Conservation (phyloP, 2,888 invertebrate genomes). For the Rhingia campestris region DNA sequence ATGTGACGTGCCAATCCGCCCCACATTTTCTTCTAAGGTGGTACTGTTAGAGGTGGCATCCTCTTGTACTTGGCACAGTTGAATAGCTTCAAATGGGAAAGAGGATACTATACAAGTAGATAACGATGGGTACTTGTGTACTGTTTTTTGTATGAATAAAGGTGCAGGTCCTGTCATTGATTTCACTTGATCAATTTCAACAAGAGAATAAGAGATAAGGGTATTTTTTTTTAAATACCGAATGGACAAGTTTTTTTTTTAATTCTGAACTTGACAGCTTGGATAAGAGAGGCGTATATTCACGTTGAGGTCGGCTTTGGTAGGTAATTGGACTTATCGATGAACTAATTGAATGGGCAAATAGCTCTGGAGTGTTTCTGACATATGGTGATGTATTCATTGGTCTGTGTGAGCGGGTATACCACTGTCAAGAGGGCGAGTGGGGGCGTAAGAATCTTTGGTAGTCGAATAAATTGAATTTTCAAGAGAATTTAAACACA, state of each 20-base stretch:
- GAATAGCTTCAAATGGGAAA: conserved; percentile 58
- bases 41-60: conserved; percentile 20
- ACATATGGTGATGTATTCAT: conserved; percentile 73
- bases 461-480: conserved; percentile 60
- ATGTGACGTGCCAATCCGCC: neutral
- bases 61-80: conserved; percentile 36
- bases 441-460: conserved; percentile 12
- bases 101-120: conserved; percentile 45
- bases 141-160: conserved; percentile 56
- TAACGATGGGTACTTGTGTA: conserved; percentile 52
- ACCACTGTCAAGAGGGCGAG: neutral
- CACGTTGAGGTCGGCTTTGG: conserved; percentile 41
- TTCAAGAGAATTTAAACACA: conserved; percentile 63
- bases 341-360: conserved; percentile 72
- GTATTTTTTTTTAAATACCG: conserved; percentile 1
- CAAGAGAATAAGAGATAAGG: conserved; percentile 15
- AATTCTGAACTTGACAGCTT: conserved; percentile 62
- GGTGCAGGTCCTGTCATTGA: conserved; percentile 64
- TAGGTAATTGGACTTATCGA: conserved; percentile 65
- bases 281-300: conserved; percentile 17
- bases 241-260: neutral
- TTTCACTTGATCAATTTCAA: conserved; percentile 61
- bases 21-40: neutral
- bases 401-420: conserved; percentile 26
- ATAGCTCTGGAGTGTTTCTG: conserved; percentile 67